These are phyloP conservation scores for Drosophila melanosoma DNA, from an alignment of 2,888 invertebrate species.

Conservation along the genomic window DNA sequence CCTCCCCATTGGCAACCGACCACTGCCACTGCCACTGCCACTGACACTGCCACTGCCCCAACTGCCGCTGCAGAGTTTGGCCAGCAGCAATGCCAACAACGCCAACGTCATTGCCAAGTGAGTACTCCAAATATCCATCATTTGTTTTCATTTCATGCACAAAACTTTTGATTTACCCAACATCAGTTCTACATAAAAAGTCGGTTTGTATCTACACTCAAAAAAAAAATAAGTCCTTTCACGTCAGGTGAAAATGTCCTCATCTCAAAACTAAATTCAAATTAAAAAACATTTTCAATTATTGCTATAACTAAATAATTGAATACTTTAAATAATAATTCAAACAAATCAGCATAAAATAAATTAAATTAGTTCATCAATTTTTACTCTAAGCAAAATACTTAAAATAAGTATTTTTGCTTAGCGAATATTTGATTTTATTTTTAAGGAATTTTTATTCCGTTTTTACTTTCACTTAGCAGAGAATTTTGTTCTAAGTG, in stretches of 20 bases:
- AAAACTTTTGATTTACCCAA: constrained; percentile 77
- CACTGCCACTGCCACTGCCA: constrained; percentile 60
- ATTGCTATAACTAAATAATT: neutral
- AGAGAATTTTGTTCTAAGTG: neutral
- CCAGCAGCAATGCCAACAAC: constrained; percentile 53
- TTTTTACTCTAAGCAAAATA: neutral
- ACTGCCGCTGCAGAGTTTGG: constrained; percentile 54
- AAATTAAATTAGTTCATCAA: neutral
- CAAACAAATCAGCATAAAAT: neutral
- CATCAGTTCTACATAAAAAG: constrained; percentile 22
- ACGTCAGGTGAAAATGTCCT: neutral
- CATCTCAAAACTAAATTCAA: neutral
- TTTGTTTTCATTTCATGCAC: constrained; percentile 79
- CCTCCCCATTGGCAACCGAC: constrained; percentile 63
- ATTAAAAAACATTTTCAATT: neutral
- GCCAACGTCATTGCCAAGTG: constrained; percentile 58
- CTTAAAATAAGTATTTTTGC: neutral
- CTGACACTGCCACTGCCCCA: constrained; percentile 40
- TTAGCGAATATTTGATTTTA: neutral
- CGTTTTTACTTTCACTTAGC: neutral
- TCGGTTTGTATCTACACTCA: neutral
- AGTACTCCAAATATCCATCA: constrained; percentile 74
- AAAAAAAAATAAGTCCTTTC: neutral
- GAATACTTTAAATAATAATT: neutral
- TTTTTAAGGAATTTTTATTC: neutral